phyloP scores from a whole-genome alignment of 2,888 invertebrate genomes.

The Metellina segmentata region DNA sequence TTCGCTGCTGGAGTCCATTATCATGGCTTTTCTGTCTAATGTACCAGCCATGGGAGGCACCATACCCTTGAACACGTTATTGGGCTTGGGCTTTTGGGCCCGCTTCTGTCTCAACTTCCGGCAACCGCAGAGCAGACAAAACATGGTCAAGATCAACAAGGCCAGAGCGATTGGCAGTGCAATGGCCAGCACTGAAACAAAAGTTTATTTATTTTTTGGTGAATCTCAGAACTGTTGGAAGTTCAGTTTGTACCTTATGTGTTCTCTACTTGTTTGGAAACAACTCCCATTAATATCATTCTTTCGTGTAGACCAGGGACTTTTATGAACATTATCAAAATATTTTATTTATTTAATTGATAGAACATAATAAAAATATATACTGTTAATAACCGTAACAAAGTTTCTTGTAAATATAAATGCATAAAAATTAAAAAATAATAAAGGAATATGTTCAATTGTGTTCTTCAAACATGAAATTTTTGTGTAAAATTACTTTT shows the following conservation, averaged over 20 bases:
- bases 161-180: slow-evolving; percentile 77
- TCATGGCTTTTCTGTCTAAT: slow-evolving; percentile 87
- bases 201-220: not conserved
- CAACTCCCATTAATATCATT: not conserved
- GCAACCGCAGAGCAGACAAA: slow-evolving; percentile 76
- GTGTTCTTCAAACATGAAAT: not conserved
- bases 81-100: slow-evolving; percentile 75
- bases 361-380: too few relatives aligned
- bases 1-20: slow-evolving; percentile 87
- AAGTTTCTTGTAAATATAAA: too few relatives aligned
- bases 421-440: too few relatives aligned
- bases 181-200: slow-evolving; percentile 75
- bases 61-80: slow-evolving; percentile 76
- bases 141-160: slow-evolving; percentile 73
- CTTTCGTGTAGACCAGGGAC: not conserved
- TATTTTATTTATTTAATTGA: not conserved
- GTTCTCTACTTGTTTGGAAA: too few relatives aligned
- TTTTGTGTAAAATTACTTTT: too few relatives aligned
- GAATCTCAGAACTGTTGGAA: too few relatives aligned
- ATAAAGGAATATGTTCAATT: too few relatives aligned
- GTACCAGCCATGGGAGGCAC: slow-evolving; percentile 79
- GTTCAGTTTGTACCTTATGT: too few relatives aligned
- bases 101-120: slow-evolving; percentile 62
- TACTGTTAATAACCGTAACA: too few relatives aligned
- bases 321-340: not conserved